phyloP scores from a whole-genome alignment of 2,113 vertebrate species.

The Aspiorhynchus laticeps region DNA sequence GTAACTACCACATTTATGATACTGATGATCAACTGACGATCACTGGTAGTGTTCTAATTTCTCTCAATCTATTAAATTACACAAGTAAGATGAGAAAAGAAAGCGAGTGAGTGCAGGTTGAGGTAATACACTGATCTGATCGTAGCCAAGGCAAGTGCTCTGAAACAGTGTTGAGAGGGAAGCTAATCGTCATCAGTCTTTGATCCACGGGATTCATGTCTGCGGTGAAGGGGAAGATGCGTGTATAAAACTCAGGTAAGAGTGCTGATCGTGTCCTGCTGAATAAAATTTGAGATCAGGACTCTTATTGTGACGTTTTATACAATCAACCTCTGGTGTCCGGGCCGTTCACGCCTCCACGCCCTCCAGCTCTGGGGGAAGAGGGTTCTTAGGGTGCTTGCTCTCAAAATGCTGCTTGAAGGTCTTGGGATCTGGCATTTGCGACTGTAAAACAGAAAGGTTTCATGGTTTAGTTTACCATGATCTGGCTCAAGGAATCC shows the following conservation, averaged over 20 bases:
- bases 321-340: conserved; percentile 4
- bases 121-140: conserved; percentile 50
- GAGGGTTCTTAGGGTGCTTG: conserved; percentile 58
- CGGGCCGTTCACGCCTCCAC: conserved; percentile 64
- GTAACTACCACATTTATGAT: background rate
- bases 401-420: conserved; percentile 62
- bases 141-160: conserved; percentile 29
- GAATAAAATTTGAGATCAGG: conserved; percentile 22
- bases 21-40: background rate
- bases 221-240: background rate
- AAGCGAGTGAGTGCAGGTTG: conserved; percentile 11
- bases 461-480: background rate
- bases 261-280: background rate
- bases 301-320: conserved; percentile 20
- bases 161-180: conserved; percentile 43
- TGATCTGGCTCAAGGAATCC: background rate
- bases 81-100: conserved; percentile 17
- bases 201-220: conserved; percentile 23
- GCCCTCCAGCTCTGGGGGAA: conserved; percentile 64
- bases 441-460: conserved; percentile 43
- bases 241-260: conserved; percentile 18
- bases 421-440: conserved; percentile 62
- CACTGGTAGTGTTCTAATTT: conserved; percentile 20
- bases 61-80: background rate
- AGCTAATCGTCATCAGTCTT: conserved; percentile 47